A percentile compares a stretch with the other conserved stretches of the same genome.
Conservation (phyloP, 2,113 vertebrate species). For the Paracanthobrama guichenoti region DNA sequence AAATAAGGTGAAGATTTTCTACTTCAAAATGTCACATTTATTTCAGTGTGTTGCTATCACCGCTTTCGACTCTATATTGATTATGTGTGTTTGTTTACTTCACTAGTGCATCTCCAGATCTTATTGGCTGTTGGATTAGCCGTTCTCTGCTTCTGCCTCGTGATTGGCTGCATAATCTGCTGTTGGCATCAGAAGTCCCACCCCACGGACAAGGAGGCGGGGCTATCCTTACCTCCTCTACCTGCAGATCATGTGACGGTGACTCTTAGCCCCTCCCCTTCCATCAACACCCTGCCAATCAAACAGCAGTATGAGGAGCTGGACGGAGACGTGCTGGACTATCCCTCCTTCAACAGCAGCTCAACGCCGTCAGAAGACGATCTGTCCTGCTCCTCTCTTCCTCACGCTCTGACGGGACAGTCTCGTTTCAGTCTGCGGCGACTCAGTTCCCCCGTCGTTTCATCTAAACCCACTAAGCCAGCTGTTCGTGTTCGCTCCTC, state of each 20-base stretch:
- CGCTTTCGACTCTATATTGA: not conserved
- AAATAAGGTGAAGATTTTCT: no score
- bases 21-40: no score
- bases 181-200: conserved; percentile 63
- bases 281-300: conserved; percentile 63
- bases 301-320: conserved; percentile 72
- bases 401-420: not conserved
- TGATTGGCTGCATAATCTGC: conserved; percentile 77
- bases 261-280: conserved; percentile 59
- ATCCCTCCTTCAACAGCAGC: conserved; percentile 61
- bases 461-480: conserved; percentile 45
- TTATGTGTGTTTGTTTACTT: conserved; percentile 46
- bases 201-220: conserved; percentile 63
- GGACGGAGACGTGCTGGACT: conserved; percentile 71
- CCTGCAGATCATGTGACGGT: conserved; percentile 54
- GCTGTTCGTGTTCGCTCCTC: conserved; percentile 59
- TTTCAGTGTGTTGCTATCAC: no score
- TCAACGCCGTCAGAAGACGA: conserved; percentile 70
- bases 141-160: conserved; percentile 76
- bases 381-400: conserved; percentile 36
- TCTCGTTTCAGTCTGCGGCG: conserved; percentile 56
- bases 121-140: conserved; percentile 74
- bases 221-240: conserved; percentile 47
- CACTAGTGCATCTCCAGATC: conserved; percentile 73
- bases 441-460: conserved; percentile 62